Evolutionary conservation across 2,113 vertebrate species (phyloP).

Genomic region (Pterocles orientalis): DNA sequence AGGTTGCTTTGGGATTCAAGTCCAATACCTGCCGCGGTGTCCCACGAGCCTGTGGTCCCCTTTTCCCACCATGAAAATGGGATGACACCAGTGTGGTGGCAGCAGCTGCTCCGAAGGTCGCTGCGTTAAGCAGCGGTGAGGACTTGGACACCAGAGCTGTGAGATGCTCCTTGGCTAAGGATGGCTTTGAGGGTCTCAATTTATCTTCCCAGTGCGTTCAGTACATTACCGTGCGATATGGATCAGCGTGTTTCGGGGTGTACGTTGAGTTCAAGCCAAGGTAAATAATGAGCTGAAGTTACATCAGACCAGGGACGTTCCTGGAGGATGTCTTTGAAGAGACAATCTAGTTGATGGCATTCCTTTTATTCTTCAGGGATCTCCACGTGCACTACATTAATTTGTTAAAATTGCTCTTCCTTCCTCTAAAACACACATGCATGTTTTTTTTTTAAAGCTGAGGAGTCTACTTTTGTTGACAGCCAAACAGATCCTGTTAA

Average conservation of each 20-base stretch:
- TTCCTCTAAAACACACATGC: neutral
- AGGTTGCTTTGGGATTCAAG: neutral
- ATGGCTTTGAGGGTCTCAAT: neutral
- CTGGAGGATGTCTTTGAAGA: neutral
- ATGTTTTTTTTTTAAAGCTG: neutral
- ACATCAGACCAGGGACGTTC: neutral
- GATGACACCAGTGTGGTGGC: neutral
- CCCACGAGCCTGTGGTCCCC: rapidly evolving
- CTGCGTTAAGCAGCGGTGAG: rapidly evolving
- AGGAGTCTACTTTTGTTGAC: neutral
- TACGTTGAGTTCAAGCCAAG: neutral
- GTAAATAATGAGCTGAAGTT: neutral
- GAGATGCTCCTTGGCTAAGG: neutral
- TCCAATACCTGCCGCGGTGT: neutral
- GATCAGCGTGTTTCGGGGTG: neutral
- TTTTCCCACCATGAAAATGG: neutral
- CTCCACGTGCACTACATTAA: neutral
- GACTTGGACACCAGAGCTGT: rapidly evolving
- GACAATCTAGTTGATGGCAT: neutral
- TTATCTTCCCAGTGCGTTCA: neutral
- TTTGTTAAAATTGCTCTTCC: neutral
- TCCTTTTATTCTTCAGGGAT: neutral
- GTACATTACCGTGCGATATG: neutral
- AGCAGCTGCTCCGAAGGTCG: neutral
- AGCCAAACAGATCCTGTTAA: neutral